Conservation (phyloP, 1,140 invertebrate genomes). For the Manduca sexta region DNA sequence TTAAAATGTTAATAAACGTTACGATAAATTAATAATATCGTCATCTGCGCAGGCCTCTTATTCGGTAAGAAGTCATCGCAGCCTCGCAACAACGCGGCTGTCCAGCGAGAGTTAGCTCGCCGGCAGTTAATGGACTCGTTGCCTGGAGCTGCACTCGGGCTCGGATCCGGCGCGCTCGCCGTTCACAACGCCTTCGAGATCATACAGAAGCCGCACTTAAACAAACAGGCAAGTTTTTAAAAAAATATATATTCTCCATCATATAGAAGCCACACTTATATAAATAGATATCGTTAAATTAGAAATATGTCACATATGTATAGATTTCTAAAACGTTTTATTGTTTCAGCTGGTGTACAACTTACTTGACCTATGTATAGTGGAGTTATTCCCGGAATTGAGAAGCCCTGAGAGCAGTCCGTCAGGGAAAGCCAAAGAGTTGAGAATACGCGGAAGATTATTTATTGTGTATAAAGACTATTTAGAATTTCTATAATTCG, state of each 20-base stretch:
- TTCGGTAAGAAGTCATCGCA: conserved; percentile 33
- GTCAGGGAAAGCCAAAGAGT: conserved; percentile 33
- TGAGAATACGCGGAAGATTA: conserved; percentile 23
- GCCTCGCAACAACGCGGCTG: conserved; percentile 9
- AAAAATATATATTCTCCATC: background rate
- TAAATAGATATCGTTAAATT: background rate
- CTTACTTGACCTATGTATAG: conserved; percentile 55
- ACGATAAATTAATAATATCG: too few relatives aligned
- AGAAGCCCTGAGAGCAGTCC: background rate
- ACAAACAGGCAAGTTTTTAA: conserved; percentile 42
- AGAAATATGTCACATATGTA: background rate
- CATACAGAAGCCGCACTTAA: conserved; percentile 42
- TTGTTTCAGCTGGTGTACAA: conserved; percentile 67
- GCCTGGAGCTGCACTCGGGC: conserved; percentile 5
- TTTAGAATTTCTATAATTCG: too few relatives aligned
- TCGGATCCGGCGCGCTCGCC: conserved; percentile 14
- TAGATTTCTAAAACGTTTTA: too few relatives aligned
- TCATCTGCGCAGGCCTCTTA: conserved; percentile 25
- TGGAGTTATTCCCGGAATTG: conserved; percentile 66
- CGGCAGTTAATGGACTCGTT: conserved; percentile 13
- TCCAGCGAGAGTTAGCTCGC: conserved; percentile 22
- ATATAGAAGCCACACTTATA: background rate
- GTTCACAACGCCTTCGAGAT: conserved; percentile 27
- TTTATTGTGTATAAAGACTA: background rate
- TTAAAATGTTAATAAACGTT: too few relatives aligned